These are phyloP conservation scores for Archocentrus centrarchus DNA, from an alignment of 2,113 vertebrate genomes.

Conservation along the genomic window DNA sequence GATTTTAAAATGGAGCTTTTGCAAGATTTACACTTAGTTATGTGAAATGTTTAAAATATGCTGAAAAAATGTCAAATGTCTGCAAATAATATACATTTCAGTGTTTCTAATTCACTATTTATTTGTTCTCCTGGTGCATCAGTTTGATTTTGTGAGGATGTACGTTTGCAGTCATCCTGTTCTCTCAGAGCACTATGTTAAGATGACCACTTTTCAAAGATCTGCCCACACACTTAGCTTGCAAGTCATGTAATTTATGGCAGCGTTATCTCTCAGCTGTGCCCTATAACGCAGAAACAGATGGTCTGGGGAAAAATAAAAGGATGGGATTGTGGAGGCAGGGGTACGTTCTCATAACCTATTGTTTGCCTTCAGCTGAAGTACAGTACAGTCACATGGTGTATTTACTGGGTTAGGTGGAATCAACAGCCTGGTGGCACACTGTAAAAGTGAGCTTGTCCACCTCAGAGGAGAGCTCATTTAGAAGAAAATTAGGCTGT, in stretches of 20 bases:
- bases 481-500: not conserved
- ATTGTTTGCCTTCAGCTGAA: slow-evolving; percentile 14
- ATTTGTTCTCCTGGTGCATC: not conserved
- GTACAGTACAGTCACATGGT: not conserved
- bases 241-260: slow-evolving; percentile 8
- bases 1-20: not conserved
- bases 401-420: not conserved
- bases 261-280: not conserved
- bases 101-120: not conserved
- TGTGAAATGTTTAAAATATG: not conserved
- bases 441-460: not conserved
- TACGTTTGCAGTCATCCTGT: not conserved
- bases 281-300: not conserved
- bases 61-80: not conserved
- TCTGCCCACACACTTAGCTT: not conserved
- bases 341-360: slow-evolving; percentile 7
- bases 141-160: not conserved
- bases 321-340: not conserved
- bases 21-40: not conserved
- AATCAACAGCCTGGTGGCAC: not conserved
- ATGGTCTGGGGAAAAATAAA: not conserved
- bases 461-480: not conserved
- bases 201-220: not conserved
- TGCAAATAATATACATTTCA: not conserved
- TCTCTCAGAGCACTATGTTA: not conserved